Evolutionary conservation across 2,888 invertebrate species (phyloP).

Genomic region (Protodeltote pygarga): DNA sequence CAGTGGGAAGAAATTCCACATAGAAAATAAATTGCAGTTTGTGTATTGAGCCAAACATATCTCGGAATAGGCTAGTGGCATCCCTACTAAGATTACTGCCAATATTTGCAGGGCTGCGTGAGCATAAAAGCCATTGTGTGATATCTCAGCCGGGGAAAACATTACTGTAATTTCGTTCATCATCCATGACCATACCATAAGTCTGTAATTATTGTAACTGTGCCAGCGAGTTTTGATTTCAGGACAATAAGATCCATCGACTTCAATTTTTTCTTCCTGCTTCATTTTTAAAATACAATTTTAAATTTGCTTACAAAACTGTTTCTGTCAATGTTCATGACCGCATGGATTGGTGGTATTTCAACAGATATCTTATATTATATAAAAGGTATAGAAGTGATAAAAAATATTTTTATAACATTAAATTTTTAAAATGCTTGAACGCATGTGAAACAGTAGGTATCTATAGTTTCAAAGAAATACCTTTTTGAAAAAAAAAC

Average conservation of each 20-base stretch:
- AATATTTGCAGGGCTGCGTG: constrained; percentile 58
- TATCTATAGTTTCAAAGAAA: no score
- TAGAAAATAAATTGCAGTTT: constrained; percentile 66
- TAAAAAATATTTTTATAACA: no score
- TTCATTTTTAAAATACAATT: constrained; percentile 27
- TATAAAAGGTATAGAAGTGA: no score
- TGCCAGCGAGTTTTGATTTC: constrained; percentile 64
- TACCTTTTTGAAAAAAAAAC: no score
- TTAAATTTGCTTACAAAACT: constrained; percentile 12
- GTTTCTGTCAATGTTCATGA: constrained; percentile 9
- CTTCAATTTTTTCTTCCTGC: constrained; percentile 32
- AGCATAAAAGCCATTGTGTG: constrained; percentile 69
- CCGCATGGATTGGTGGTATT: constrained; percentile 48
- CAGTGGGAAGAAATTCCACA: constrained; percentile 77
- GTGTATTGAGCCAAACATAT: constrained; percentile 78
- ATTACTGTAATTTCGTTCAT: constrained; percentile 70
- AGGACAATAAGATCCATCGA: constrained; percentile 52
- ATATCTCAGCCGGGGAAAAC: constrained; percentile 63
- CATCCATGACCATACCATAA: constrained; percentile 75
- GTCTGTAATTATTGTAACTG: constrained; percentile 66
- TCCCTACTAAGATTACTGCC: constrained; percentile 68
- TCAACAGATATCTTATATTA: constrained; percentile 25
- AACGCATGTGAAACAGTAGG: no score
- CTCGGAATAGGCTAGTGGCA: constrained; percentile 78
- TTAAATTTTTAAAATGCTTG: no score